Conservation (phyloP, 2,797 vertebrate species). For the Lepus oiostolus region DNA sequence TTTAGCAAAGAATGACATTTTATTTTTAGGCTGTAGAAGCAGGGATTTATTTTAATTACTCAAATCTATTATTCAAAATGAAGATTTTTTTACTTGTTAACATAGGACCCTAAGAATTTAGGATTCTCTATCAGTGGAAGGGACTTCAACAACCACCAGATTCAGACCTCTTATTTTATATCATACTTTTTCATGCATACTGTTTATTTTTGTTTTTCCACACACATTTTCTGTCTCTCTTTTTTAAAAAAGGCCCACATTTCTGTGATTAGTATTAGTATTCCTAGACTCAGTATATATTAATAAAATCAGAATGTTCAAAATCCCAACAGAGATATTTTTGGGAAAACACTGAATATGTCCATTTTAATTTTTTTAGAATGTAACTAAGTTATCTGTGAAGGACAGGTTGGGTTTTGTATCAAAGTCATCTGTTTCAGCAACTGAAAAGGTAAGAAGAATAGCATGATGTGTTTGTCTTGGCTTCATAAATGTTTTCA, state of each 20-base stretch:
- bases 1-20: slow-evolving; percentile 39
- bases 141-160: background rate
- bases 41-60: slow-evolving; percentile 25
- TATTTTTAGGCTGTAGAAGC: slow-evolving; percentile 46
- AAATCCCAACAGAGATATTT: slow-evolving; percentile 75
- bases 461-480: slow-evolving; percentile 84
- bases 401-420: slow-evolving; percentile 96
- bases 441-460: slow-evolving; percentile 94
- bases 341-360: slow-evolving; percentile 83
- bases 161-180: slow-evolving; percentile 42
- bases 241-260: slow-evolving; percentile 40
- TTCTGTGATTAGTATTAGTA: slow-evolving; percentile 65
- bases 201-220: slow-evolving; percentile 62
- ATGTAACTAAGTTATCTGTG: slow-evolving; percentile 94
- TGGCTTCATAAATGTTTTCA: slow-evolving; percentile 85
- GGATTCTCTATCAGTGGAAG: slow-evolving; percentile 46
- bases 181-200: slow-evolving; percentile 54
- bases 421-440: slow-evolving; percentile 91
- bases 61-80: slow-evolving; percentile 56
- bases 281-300: slow-evolving; percentile 51
- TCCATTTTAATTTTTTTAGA: slow-evolving; percentile 90
- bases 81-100: slow-evolving; percentile 34
- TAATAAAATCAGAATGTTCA: slow-evolving; percentile 80
- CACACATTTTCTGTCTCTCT: slow-evolving; percentile 36
- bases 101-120: slow-evolving; percentile 49